Percentiles rank a stretch among this genome's conserved stretches.
Evolutionary conservation across 2,888 invertebrate genomes (phyloP).

Genomic region (Rhingia rostrata): DNA sequence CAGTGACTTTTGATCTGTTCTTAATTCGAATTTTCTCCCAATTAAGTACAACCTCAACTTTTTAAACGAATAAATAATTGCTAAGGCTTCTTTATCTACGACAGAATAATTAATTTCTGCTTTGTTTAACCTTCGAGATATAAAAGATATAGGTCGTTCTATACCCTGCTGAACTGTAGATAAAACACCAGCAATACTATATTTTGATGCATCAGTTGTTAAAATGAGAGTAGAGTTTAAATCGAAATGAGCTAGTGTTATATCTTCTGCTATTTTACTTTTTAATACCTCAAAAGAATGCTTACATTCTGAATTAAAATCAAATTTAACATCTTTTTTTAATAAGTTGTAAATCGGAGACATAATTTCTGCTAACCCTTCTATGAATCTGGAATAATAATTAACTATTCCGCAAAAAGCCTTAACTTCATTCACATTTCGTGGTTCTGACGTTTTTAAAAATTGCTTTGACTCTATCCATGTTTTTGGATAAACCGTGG

Average conservation of each 20-base stretch:
- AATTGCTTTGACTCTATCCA: constrained; percentile 66
- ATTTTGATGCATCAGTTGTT: background rate
- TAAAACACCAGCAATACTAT: no score
- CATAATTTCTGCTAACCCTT: constrained; percentile 75
- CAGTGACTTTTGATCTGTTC: no score
- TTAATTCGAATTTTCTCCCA: background rate
- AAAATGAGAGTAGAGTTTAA: no score
- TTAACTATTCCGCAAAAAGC: constrained; percentile 79
- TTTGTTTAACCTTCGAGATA: no score
- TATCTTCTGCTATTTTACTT: constrained; percentile 53
- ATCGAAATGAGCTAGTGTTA: constrained; percentile 17
- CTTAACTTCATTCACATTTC: constrained; percentile 37
- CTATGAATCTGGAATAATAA: constrained; percentile 80
- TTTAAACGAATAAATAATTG: constrained; percentile 6
- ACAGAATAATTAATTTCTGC: no score
- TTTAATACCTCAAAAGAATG: constrained; percentile 77
- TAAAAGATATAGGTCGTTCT: no score
- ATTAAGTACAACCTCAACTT: constrained; percentile 5
- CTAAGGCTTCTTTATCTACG: background rate
- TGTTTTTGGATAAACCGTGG: constrained; percentile 76
- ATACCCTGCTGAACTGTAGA: no score
- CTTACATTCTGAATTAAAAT: constrained; percentile 77
- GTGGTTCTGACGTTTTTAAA: constrained; percentile 61
- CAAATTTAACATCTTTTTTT: constrained; percentile 47
- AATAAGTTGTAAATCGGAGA: constrained; percentile 77